Conservation (phyloP, 2,113 vertebrate genomes). For the Sinocyclocheilus anshuiensis region DNA sequence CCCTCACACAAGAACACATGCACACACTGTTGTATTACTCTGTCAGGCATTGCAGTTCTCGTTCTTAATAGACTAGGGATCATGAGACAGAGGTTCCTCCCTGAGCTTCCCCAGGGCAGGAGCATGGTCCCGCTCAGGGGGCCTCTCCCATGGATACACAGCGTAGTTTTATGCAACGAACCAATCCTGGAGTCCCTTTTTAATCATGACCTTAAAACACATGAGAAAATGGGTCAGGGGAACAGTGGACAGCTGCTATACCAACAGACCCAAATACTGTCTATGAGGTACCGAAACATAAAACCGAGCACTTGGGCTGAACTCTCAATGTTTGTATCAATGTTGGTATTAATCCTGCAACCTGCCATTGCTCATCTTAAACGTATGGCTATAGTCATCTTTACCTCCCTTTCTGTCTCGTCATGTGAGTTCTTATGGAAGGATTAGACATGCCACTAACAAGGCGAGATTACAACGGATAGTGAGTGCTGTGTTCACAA, state of each 20-base stretch:
- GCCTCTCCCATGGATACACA: conserved; percentile 24
- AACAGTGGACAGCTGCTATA: conserved; percentile 19
- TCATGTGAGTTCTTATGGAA: conserved; percentile 13
- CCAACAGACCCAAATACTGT: background rate
- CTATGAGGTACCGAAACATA: background rate
- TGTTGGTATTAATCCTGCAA: background rate
- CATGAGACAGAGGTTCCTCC: conserved; percentile 10
- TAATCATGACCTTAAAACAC: conserved; percentile 21
- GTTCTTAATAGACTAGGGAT: background rate
- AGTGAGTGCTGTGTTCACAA: background rate
- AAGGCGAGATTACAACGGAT: conserved; percentile 6
- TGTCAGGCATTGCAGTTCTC: background rate
- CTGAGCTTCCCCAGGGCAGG: background rate
- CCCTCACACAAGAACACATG: conserved; percentile 14
- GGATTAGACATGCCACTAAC: conserved; percentile 30
- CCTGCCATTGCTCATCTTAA: background rate
- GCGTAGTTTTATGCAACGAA: background rate
- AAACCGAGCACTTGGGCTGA: background rate
- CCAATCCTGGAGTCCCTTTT: conserved; percentile 30
- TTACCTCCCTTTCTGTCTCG: conserved; percentile 16
- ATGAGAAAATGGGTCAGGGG: conserved; percentile 40
- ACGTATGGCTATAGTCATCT: background rate
- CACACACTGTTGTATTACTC: conserved; percentile 13
- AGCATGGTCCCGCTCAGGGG: background rate
- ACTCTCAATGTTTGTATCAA: background rate